Evolutionary conservation across 2,797 vertebrate species (phyloP).

Genomic region (Hippoglossus hippoglossus): DNA sequence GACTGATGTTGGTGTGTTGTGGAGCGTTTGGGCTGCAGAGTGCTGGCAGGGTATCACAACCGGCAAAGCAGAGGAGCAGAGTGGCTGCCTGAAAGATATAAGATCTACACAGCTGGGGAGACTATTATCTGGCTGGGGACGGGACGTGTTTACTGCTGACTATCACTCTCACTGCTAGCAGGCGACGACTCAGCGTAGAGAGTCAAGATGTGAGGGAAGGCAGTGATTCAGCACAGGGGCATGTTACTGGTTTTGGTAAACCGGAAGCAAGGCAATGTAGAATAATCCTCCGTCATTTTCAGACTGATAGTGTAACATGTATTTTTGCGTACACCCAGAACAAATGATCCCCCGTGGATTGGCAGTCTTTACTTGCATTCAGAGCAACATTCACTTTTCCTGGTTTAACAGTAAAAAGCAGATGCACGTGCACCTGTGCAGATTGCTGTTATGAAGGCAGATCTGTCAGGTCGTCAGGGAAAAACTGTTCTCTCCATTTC

Average conservation of each 20-base stretch:
- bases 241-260: background rate
- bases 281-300: background rate
- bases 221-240: constrained; percentile 12
- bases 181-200: constrained; percentile 48
- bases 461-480: no score
- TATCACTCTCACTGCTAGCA: constrained; percentile 47
- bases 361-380: background rate
- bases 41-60: constrained; percentile 41
- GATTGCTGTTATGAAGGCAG: no score
- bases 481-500: no score
- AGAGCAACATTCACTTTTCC: no score
- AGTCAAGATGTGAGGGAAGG: constrained; percentile 21
- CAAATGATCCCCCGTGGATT: background rate
- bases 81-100: constrained; percentile 47
- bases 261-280: background rate
- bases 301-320: background rate
- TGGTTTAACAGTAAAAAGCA: no score
- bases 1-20: constrained; percentile 44
- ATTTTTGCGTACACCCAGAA: background rate
- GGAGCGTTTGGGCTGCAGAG: constrained; percentile 30
- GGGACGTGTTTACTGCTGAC: constrained; percentile 63
- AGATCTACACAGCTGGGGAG: constrained; percentile 59
- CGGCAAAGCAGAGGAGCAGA: constrained; percentile 45
- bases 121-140: constrained; percentile 59
- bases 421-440: no score